Evolutionary conservation across 2,113 vertebrate species (phyloP), one percentile per base, ranked within the genome.

Genomic region (Trogon melanurus): DNA sequence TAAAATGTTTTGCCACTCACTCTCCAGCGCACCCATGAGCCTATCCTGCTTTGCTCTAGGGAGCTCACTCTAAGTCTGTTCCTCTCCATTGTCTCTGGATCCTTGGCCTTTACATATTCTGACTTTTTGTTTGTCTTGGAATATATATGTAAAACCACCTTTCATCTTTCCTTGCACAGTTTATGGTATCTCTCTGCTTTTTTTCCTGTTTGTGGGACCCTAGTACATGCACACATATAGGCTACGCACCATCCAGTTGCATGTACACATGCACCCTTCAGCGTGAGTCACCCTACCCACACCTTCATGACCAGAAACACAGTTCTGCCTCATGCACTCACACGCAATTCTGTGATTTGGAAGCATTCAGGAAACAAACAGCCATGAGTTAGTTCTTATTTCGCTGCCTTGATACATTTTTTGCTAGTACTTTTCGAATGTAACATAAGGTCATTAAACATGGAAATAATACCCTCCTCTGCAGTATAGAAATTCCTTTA

Each of bases 311-410:
- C 34, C 22, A 57, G 60, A 53, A 92, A 34, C 13, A 27, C 4
- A 3, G 19, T 45, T 80, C 64, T 51, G 36, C 57, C 67, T 78
- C 20, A 1, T 7, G 32, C 0, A 2, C 51, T 79, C 1, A 0
- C 70, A 87, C 0, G 0, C 48, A 10, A 53, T 21, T 67, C 56
- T 50, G 56, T 61, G 48, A 86, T 78, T 86, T 74, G 45, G 57
- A 79, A 75, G 47, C 26, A 32, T 48, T 88, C 32, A 56, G 64
- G 76, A 84, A 93, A 69, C 64, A 88, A 91, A 60, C 25, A 90
- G 61, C 70, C 54, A 32, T 0, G 0, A 71, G 53, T 65, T 61
- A 36, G 30, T 48, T 69, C 57, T 69, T 58, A 62, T 13, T 92
- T 44, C 67, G 56, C 62, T 76, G 56, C 83, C 53, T 5, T 57